These are phyloP conservation scores for Nylanderia fulva DNA, from an alignment of 1,140 invertebrate genomes.

Conservation along the genomic window DNA sequence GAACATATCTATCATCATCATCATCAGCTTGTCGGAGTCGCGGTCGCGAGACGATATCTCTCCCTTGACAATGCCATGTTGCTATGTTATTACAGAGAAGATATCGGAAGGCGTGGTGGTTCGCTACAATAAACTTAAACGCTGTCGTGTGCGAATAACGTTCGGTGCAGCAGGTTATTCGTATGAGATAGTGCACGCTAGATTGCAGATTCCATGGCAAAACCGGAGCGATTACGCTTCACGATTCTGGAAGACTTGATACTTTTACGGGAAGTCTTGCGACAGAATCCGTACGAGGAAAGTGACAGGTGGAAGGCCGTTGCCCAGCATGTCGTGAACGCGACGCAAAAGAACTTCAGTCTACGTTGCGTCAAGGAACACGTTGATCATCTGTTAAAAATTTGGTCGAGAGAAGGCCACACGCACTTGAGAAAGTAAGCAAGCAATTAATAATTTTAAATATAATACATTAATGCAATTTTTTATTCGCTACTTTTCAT, in stretches of 20 bases:
- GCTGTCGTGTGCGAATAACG: not conserved
- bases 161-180: not conserved
- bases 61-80: conserved; percentile 34
- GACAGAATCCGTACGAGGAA: conserved; percentile 36
- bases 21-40: not conserved
- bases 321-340: conserved; percentile 34
- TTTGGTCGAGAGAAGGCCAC: conserved; percentile 44
- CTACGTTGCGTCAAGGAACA: conserved; percentile 45
- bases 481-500: not conserved
- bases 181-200: conserved; percentile 28
- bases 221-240: conserved; percentile 51
- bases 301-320: conserved; percentile 45
- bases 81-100: conserved; percentile 43
- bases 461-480: not conserved
- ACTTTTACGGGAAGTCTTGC: conserved; percentile 39
- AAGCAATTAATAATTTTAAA: not conserved
- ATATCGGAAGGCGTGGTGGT: not conserved
- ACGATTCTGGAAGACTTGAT: conserved; percentile 50
- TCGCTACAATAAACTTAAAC: not conserved
- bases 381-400: conserved; percentile 52
- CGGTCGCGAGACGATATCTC: not conserved
- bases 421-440: conserved; percentile 41
- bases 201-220: conserved; percentile 18
- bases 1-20: too few species aligned
- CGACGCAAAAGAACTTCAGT: conserved; percentile 49